These are phyloP conservation scores for Leucoptera coffeella DNA, from an alignment of 2,888 invertebrate species.

Conservation along the genomic window DNA sequence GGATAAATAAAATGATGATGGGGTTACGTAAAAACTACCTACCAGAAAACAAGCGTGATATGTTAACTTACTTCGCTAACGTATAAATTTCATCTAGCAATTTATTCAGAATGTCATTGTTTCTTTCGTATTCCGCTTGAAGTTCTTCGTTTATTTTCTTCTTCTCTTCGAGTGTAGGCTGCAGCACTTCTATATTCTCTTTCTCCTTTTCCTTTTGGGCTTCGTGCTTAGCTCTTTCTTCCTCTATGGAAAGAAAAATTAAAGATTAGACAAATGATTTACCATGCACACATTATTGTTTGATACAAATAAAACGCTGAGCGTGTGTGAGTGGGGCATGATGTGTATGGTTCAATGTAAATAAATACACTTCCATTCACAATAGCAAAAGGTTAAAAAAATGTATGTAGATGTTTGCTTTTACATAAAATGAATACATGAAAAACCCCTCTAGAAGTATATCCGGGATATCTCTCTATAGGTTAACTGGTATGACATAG, in stretches of 20 bases:
- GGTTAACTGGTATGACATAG: no score
- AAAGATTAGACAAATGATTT: not conserved
- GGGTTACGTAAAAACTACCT: no score
- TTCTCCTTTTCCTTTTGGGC: conserved; percentile 53
- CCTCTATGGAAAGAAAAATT: conserved; percentile 27
- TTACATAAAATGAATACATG: no score
- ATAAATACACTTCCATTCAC: no score
- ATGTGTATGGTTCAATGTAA: no score
- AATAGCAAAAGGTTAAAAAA: no score
- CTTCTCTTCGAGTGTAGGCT: conserved; percentile 38
- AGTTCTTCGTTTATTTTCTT: conserved; percentile 24
- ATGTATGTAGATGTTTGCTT: no score
- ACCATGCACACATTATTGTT: not conserved
- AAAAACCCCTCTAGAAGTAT: no score
- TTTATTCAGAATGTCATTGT: conserved; percentile 14
- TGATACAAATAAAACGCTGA: conserved; percentile 1
- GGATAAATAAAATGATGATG: no score
- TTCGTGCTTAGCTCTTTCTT: conserved; percentile 52
- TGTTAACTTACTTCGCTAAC: conserved; percentile 28
- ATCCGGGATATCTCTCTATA: no score
- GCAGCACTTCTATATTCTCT: conserved; percentile 51
- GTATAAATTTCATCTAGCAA: conserved; percentile 20
- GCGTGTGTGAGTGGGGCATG: not conserved
- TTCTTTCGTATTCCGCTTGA: conserved; percentile 16
- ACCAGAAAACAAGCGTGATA: no score